These are phyloP conservation scores for Hemiscyllium ocellatum DNA, from an alignment of 2,113 vertebrate genomes.

Conservation along the genomic window DNA sequence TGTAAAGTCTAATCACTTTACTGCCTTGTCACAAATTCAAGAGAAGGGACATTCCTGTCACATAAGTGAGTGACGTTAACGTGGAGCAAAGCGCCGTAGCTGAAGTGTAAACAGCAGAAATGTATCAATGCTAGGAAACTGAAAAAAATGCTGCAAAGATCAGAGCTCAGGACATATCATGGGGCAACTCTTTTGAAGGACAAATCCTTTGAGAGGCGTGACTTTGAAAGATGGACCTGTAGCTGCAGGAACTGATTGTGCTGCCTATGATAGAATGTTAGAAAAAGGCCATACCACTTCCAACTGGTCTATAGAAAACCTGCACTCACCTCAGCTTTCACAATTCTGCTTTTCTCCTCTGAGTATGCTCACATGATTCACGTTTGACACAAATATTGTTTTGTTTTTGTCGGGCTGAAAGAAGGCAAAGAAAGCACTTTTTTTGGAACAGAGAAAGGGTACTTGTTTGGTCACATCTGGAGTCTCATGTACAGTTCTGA, in stretches of 20 bases:
- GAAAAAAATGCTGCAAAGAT: slow-evolving; percentile 2
- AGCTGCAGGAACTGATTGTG: not conserved
- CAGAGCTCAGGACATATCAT: not conserved
- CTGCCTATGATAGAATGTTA: not conserved
- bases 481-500: not conserved
- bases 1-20: not conserved
- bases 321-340: not conserved
- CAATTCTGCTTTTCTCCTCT: not conserved
- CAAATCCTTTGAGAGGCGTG: not conserved
- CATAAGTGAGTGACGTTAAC: not conserved
- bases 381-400: not conserved
- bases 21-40: not conserved
- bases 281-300: not conserved
- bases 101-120: too few relatives aligned
- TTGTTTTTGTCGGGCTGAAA: not conserved
- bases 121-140: not conserved
- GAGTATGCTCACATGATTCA: not conserved
- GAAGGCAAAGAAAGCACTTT: not conserved
- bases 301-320: not conserved
- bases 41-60: not conserved
- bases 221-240: not conserved
- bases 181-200: slow-evolving; percentile 4
- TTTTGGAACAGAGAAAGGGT: not conserved
- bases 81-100: not conserved
- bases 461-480: not conserved